A percentile compares a stretch with the other conserved stretches of the same genome.
Conservation (phyloP, 1,140 invertebrate genomes). For the Teleopsis dalmanni region DNA sequence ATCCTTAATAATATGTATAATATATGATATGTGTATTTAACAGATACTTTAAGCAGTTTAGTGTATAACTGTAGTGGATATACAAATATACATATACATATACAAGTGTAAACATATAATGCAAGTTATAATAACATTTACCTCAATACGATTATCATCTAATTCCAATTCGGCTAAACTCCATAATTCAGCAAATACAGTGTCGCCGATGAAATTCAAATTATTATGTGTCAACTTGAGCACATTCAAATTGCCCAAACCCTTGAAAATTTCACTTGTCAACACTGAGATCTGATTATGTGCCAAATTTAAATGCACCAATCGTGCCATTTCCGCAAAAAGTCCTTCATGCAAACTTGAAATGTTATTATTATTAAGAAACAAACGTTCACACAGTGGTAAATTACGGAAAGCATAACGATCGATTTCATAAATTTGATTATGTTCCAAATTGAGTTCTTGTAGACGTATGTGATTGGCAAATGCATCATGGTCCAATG, state of each 20-base stretch:
- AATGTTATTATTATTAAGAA: constrained; percentile 64
- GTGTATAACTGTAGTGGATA: no score
- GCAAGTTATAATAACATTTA: no score
- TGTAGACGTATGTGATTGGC: constrained; percentile 56
- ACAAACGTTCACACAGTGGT: constrained; percentile 57
- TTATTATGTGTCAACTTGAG: constrained; percentile 63
- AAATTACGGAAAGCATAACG: constrained; percentile 62
- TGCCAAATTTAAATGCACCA: constrained; percentile 61
- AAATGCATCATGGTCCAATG: constrained; percentile 58
- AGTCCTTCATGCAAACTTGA: constrained; percentile 62
- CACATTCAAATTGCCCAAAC: constrained; percentile 56
- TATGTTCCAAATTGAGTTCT: constrained; percentile 61
- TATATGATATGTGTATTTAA: no score
- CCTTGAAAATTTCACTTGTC: constrained; percentile 61
- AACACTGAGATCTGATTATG: constrained; percentile 62
- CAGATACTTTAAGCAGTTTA: no score
- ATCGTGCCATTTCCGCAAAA: constrained; percentile 56
- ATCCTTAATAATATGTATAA: no score
- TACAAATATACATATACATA: no score
- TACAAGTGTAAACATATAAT: no score
- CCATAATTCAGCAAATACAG: constrained; percentile 65
- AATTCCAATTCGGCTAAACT: constrained; percentile 62
- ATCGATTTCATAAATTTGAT: constrained; percentile 61
- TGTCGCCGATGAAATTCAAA: constrained; percentile 62
- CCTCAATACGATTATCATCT: constrained; percentile 60